These are phyloP conservation scores for Gymnoscelis rufifasciata DNA, from an alignment of 2,888 invertebrate genomes.

Conservation along the genomic window DNA sequence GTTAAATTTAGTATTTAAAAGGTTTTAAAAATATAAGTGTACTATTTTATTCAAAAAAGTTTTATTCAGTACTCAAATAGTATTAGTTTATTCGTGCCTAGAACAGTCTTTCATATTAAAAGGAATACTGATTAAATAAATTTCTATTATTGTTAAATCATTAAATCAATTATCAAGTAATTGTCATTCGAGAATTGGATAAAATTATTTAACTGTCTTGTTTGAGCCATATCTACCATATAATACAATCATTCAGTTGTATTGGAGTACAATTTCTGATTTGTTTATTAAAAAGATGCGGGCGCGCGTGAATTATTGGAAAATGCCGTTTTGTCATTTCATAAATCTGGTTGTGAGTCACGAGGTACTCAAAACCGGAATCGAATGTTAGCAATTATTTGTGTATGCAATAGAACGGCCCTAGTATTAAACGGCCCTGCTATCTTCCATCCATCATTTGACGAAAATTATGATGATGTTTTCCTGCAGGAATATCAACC, in stretches of 20 bases:
- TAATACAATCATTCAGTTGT: neutral
- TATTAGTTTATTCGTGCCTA: no score
- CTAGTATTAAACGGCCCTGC: neutral
- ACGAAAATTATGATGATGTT: no score
- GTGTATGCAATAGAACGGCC: neutral
- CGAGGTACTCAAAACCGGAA: neutral
- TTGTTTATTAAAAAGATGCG: constrained; percentile 10
- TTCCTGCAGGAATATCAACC: no score
- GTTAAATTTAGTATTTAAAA: no score
- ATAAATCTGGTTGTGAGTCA: constrained; percentile 2
- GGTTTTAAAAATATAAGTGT: no score
- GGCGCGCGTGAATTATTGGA: constrained; percentile 3
- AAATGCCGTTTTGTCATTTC: constrained; percentile 1
- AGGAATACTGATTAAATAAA: neutral
- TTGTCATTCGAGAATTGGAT: constrained; percentile 7
- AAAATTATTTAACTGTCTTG: constrained; percentile 1
- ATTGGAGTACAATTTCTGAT: neutral
- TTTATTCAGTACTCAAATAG: no score
- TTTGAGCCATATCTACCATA: no score
- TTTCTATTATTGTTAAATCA: constrained; percentile 5
- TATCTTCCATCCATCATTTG: no score
- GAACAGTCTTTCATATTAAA: neutral
- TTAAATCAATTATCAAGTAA: constrained; percentile 9
- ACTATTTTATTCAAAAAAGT: neutral
- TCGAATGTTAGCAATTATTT: neutral